phyloP scores from a whole-genome alignment of 2,797 vertebrate genomes.

The Botia almorhae region DNA sequence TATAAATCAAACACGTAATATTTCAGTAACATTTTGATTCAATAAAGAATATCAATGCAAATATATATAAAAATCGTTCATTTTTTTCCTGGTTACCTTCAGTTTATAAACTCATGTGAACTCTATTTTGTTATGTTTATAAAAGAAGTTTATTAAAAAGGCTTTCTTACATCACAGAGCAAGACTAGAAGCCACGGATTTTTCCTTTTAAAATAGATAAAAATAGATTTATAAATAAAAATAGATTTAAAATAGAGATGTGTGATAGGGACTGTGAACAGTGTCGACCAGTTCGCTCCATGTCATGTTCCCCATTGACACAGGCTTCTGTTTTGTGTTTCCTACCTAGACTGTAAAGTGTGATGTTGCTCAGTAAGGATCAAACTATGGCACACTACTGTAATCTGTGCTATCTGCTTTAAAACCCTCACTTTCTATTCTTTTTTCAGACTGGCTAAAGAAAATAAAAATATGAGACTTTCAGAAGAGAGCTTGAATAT shows the following conservation, averaged over 20 bases:
- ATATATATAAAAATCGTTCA: background rate
- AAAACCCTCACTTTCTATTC: background rate
- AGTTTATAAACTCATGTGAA: background rate
- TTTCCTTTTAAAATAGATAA: no score
- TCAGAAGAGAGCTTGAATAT: background rate
- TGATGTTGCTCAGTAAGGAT: constrained; percentile 70
- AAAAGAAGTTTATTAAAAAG: background rate
- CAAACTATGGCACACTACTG: constrained; percentile 70
- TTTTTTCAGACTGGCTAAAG: background rate
- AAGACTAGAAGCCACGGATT: constrained; percentile 62
- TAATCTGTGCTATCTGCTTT: constrained; percentile 37
- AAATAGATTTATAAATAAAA: no score
- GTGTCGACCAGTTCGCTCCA: constrained; percentile 71
- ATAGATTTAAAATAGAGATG: no score
- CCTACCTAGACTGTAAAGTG: constrained; percentile 71
- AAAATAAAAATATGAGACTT: background rate
- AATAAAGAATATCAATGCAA: background rate
- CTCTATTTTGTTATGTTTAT: background rate
- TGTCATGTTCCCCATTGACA: constrained; percentile 64
- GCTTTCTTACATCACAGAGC: background rate
- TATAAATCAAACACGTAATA: background rate
- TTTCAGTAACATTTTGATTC: background rate
- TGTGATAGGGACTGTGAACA: no score
- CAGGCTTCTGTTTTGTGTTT: constrained; percentile 71
- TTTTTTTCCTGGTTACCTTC: background rate